These are phyloP conservation scores for Heliconius cydno DNA, from an alignment of 2,888 invertebrate species.

Conservation along the genomic window DNA sequence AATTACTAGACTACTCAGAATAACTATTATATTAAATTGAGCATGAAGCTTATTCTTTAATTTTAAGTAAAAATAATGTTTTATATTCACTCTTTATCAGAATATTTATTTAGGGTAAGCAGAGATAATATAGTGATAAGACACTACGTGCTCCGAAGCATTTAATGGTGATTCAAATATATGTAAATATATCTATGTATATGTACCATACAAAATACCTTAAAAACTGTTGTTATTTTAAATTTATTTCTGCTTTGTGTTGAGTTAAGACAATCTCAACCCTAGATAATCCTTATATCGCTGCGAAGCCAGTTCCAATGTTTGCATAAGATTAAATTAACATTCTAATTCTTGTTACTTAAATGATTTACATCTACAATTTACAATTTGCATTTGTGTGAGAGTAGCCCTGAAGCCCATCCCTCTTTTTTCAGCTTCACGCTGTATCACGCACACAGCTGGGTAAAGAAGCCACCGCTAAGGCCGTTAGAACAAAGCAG, in stretches of 20 bases:
- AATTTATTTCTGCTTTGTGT: not conserved
- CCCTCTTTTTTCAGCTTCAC: too few species aligned
- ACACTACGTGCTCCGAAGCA: not conserved
- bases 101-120: not conserved
- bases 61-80: too few species aligned
- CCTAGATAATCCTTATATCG: slow-evolving; percentile 8
- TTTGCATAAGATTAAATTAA: slow-evolving; percentile 17
- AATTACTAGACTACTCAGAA: not conserved
- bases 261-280: not conserved
- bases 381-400: too few species aligned
- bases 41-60: not conserved
- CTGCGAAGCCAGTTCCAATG: not conserved
- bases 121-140: not conserved
- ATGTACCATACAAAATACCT: too few species aligned
- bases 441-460: too few species aligned
- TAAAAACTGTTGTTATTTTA: too few species aligned
- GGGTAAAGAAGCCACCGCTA: too few species aligned
- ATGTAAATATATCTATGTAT: too few species aligned
- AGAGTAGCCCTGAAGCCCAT: too few species aligned
- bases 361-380: not conserved
- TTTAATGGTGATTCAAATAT: not conserved
- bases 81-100: not conserved
- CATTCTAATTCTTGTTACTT: slow-evolving; percentile 18
- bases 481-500: too few species aligned
- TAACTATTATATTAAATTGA: not conserved